These are phyloP conservation scores for Drosophila mulleri DNA, from an alignment of 2,888 invertebrate species.

Conservation along the genomic window DNA sequence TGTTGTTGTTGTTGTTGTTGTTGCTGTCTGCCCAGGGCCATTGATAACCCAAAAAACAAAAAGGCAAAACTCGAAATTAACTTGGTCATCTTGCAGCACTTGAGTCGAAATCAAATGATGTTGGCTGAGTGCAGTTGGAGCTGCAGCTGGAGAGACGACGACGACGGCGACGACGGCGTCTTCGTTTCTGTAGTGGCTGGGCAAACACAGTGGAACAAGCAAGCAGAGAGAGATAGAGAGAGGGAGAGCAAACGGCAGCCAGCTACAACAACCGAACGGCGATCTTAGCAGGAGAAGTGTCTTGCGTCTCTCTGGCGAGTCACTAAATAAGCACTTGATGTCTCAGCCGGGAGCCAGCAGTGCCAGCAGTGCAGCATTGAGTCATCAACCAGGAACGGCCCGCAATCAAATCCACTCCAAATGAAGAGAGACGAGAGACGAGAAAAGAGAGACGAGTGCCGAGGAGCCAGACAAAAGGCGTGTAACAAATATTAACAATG, in stretches of 20 bases:
- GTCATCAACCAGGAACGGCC: constrained; percentile 68
- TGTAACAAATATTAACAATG: constrained; percentile 81
- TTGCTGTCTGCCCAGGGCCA: constrained; percentile 38
- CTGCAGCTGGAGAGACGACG: constrained; percentile 14
- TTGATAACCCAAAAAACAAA: constrained; percentile 62
- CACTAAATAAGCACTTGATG: constrained; percentile 76
- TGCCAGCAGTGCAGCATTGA: constrained; percentile 58
- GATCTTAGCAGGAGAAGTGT: constrained; percentile 63
- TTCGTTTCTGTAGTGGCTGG: constrained; percentile 71
- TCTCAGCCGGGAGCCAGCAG: constrained; percentile 31
- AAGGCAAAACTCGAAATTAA: constrained; percentile 60
- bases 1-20: constrained; percentile 22
- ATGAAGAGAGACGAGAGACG: constrained; percentile 31
- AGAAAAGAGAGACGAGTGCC: constrained; percentile 40
- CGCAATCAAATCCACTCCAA: constrained; percentile 66
- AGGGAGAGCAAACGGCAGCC: constrained; percentile 64
- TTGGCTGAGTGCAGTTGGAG: constrained; percentile 25
- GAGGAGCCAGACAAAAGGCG: constrained; percentile 66
- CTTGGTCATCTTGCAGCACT: constrained; percentile 79
- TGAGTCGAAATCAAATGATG: constrained; percentile 39
- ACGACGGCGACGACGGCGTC: constrained; percentile 49
- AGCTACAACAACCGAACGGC: constrained; percentile 34
- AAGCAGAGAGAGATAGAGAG: constrained; percentile 12
- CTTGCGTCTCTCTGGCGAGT: constrained; percentile 64
- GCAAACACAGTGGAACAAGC: constrained; percentile 72